phyloP scores from a whole-genome alignment of 35 echinoderm and acorn worm genomes.

The Apostichopus californicus region DNA sequence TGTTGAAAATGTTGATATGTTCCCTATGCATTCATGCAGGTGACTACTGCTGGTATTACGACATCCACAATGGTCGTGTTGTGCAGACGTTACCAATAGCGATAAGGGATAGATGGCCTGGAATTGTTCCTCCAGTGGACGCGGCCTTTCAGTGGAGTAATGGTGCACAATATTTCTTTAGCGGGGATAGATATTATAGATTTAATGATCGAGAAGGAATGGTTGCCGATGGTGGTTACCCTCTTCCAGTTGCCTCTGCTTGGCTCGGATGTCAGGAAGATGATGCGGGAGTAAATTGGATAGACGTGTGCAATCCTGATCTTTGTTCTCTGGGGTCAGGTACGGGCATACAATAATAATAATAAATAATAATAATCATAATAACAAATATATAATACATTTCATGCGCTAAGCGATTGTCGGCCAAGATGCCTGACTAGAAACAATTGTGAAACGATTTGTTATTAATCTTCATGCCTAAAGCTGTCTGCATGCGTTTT shows the following conservation, averaged over 20 bases:
- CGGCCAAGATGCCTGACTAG: too few species aligned
- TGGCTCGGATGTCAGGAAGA: background rate
- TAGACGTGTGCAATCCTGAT: background rate
- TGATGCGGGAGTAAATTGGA: background rate
- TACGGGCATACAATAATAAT: background rate
- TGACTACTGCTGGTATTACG: background rate
- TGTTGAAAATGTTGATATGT: too few species aligned
- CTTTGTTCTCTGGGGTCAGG: background rate
- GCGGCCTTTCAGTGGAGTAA: constrained; percentile 20
- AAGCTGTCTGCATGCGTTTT: too few species aligned
- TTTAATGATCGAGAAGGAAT: background rate
- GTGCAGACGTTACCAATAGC: background rate
- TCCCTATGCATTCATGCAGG: background rate
- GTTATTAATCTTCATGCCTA: too few species aligned
- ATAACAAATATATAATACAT: too few species aligned
- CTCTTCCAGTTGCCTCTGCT: too few species aligned
- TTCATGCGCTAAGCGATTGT: too few species aligned
- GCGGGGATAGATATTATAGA: background rate
- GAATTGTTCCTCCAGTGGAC: background rate
- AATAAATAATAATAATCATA: too few species aligned
- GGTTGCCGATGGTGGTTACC: background rate
- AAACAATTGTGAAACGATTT: too few species aligned
- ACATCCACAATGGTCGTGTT: background rate
- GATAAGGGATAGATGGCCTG: background rate
- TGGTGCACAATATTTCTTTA: background rate